These are phyloP conservation scores for Vanessa atalanta DNA, from an alignment of 1,140 invertebrate species.

Conservation along the genomic window DNA sequence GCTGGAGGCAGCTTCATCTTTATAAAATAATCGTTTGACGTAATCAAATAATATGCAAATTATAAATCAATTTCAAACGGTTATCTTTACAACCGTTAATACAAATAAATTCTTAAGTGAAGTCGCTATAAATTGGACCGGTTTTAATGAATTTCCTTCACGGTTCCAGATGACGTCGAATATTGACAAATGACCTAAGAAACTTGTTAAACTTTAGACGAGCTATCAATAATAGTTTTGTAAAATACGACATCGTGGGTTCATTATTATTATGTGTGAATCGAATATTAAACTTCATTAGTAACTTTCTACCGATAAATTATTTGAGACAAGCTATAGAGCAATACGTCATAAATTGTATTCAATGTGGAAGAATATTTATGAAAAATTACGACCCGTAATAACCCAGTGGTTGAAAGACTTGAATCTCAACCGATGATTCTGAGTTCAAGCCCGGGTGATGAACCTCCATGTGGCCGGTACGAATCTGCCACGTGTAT, in stretches of 20 bases:
- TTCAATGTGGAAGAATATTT: too few relatives aligned
- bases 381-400: too few relatives aligned
- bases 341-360: too few relatives aligned
- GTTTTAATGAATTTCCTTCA: neutral
- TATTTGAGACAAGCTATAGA: too few relatives aligned
- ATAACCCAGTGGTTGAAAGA: too few relatives aligned
- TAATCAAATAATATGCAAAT: constrained; percentile 13
- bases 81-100: constrained; percentile 14
- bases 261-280: neutral
- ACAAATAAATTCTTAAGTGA: neutral
- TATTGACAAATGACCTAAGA: neutral
- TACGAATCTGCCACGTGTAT: too few relatives aligned
- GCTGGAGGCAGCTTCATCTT: neutral
- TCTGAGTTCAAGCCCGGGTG: too few relatives aligned
- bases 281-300: neutral
- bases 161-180: neutral
- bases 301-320: too few relatives aligned
- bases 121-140: neutral
- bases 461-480: too few relatives aligned
- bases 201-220: neutral
- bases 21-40: neutral
- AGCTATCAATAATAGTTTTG: neutral
- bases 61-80: constrained; percentile 6
- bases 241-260: constrained; percentile 4
- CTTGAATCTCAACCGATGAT: too few relatives aligned